These are phyloP conservation scores for Cheilosia variabilis DNA, from an alignment of 2,888 invertebrate genomes.

Conservation along the genomic window DNA sequence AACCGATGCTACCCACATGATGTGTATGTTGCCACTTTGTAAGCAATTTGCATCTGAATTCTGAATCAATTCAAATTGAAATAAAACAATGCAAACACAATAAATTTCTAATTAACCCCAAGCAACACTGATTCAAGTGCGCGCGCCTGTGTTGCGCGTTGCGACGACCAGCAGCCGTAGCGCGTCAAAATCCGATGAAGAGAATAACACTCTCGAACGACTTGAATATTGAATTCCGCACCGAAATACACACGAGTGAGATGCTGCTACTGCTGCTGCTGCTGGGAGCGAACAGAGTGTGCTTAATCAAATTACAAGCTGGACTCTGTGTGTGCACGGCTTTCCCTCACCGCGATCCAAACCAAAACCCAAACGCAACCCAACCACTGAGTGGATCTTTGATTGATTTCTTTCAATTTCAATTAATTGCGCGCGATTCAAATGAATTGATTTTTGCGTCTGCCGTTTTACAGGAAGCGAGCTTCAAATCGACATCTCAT, in stretches of 20 bases:
- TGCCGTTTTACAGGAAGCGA: slow-evolving; percentile 17
- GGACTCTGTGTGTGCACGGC: background rate
- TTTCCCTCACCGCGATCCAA: background rate
- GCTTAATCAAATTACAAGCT: slow-evolving; percentile 54
- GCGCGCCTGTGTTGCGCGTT: background rate
- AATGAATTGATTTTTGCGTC: slow-evolving; percentile 36
- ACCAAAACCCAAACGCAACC: background rate
- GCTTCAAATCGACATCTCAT: background rate
- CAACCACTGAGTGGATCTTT: slow-evolving; percentile 4
- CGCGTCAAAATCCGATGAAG: slow-evolving; percentile 72
- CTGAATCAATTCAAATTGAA: slow-evolving; percentile 8
- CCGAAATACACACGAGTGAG: slow-evolving; percentile 32
- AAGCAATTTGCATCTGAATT: slow-evolving; percentile 1
- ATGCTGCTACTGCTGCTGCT: no score
- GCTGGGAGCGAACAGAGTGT: slow-evolving; percentile 19
- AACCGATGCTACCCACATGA: slow-evolving; percentile 23
- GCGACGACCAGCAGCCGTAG: slow-evolving; percentile 36
- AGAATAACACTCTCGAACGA: slow-evolving; percentile 44
- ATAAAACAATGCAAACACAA: slow-evolving; percentile 34
- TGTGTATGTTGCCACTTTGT: background rate
- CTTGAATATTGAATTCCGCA: background rate
- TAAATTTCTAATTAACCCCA: slow-evolving; percentile 46
- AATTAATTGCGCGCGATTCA: slow-evolving; percentile 60
- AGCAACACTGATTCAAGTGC: slow-evolving; percentile 36
- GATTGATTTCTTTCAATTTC: slow-evolving; percentile 61